Conservation (phyloP, 2,888 invertebrate genomes). For the Elaeidobius kamerunicus region DNA sequence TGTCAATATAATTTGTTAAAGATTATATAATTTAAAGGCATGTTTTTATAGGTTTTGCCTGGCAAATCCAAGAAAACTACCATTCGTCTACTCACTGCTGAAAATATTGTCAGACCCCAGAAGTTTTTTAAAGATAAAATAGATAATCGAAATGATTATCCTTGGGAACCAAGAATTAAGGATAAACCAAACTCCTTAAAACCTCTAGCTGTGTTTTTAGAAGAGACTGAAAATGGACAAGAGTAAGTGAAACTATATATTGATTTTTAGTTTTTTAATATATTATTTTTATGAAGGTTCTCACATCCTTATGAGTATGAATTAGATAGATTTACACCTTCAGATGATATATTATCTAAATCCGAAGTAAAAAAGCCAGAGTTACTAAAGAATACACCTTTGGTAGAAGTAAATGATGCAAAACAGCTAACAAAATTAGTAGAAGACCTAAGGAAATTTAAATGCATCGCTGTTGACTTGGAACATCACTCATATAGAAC, state of each 20-base stretch:
- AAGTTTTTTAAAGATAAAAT: slow-evolving; percentile 78
- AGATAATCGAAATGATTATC: slow-evolving; percentile 68
- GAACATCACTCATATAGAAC: slow-evolving; percentile 86
- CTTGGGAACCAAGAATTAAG: slow-evolving; percentile 81
- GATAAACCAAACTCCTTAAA: slow-evolving; percentile 86
- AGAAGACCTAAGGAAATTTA: slow-evolving; percentile 61
- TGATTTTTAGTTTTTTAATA: slow-evolving; percentile 2
- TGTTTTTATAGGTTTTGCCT: slow-evolving; percentile 14
- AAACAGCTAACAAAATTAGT: slow-evolving; percentile 64
- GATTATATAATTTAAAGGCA: too few relatives aligned
- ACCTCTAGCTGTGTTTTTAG: slow-evolving; percentile 71
- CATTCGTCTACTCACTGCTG: slow-evolving; percentile 62
- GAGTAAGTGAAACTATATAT: slow-evolving; percentile 47
- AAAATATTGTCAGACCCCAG: slow-evolving; percentile 79
- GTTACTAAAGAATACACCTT: slow-evolving; percentile 57
- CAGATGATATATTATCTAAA: slow-evolving; percentile 51
- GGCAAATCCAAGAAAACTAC: slow-evolving; percentile 36
- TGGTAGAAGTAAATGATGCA: slow-evolving; percentile 65
- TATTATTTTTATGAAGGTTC: slow-evolving; percentile 55
- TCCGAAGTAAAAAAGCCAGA: slow-evolving; percentile 49
- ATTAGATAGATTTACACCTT: slow-evolving; percentile 67
- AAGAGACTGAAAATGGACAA: slow-evolving; percentile 61
- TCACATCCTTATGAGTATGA: slow-evolving; percentile 89
- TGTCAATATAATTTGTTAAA: too few relatives aligned
- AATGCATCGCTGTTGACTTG: slow-evolving; percentile 85